A percentile compares a stretch with the other conserved stretches of the same genome.
These are phyloP conservation scores for Coenobita brevimanus DNA, from an alignment of 1,140 invertebrate genomes.

Conservation along the genomic window DNA sequence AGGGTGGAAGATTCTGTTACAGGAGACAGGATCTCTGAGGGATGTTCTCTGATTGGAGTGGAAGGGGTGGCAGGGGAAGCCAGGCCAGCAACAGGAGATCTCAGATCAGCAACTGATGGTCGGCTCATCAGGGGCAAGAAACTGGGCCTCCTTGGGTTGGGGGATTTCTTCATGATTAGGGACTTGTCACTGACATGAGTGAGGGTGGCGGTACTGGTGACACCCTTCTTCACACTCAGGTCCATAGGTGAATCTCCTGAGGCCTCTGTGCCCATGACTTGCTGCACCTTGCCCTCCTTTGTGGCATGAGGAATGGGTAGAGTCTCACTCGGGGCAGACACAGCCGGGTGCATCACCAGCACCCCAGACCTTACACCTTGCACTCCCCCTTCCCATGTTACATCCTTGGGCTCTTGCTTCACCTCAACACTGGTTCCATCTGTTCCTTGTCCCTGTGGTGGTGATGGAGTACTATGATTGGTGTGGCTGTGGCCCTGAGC, in stretches of 20 bases:
- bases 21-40: conserved; percentile 78
- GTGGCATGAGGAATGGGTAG: neutral
- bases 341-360: conserved; percentile 23
- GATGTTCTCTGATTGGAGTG: conserved; percentile 67
- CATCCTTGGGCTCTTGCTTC: neutral
- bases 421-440: neutral
- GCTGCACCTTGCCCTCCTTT: neutral
- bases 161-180: neutral
- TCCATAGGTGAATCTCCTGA: conserved; percentile 62
- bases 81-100: conserved; percentile 29
- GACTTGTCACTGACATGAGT: neutral
- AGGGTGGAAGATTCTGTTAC: conserved; percentile 78
- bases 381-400: neutral
- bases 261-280: conserved; percentile 3
- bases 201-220: neutral
- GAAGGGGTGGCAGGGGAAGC: conserved; percentile 48
- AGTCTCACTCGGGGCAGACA: neutral
- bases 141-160: conserved; percentile 32
- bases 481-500: conserved; percentile 74
- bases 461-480: neutral
- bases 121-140: conserved; percentile 44
- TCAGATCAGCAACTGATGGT: conserved; percentile 41
- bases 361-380: conserved; percentile 49
- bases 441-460: neutral
- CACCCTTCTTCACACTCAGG: conserved; percentile 53